phyloP scores from a whole-genome alignment of 2,113 vertebrate species.

The Gadus chalcogrammus region DNA sequence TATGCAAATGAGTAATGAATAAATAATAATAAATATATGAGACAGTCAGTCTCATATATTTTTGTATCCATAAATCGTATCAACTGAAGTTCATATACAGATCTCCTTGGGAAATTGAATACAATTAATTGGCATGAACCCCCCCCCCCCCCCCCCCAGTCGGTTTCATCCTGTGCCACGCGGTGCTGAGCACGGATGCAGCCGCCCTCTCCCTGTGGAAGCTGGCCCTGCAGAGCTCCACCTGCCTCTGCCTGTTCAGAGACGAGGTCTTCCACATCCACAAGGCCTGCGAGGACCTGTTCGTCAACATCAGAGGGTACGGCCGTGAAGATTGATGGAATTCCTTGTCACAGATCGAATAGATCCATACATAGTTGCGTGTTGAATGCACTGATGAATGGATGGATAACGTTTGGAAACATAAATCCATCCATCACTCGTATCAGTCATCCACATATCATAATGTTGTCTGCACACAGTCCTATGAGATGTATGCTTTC shows the following conservation, averaged over 20 bases:
- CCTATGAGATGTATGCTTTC: too few species aligned
- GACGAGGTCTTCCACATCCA: conserved; percentile 99
- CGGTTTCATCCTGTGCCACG: conserved; percentile 96
- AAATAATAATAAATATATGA: too few species aligned
- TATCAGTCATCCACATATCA: too few species aligned
- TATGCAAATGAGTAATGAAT: not conserved
- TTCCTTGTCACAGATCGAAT: not conserved
- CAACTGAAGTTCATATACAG: not conserved
- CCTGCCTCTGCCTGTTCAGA: conserved; percentile 94
- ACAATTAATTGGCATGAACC: too few species aligned
- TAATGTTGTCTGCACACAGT: too few species aligned
- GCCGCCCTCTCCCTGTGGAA: conserved; percentile 95
- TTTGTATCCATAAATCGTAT: too few species aligned
- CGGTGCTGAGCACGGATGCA: conserved; percentile 88
- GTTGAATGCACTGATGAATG: too few species aligned
- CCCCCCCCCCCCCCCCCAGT: conserved; percentile 65
- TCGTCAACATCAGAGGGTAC: conserved; percentile 97
- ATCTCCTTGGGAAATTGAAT: not conserved
- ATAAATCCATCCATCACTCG: too few species aligned
- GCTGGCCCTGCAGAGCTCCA: conserved; percentile 95
- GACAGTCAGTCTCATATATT: too few species aligned
- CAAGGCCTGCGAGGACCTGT: conserved; percentile 95
- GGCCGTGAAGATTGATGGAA: too few species aligned
- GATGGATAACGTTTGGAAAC: too few species aligned
- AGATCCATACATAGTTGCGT: not conserved